phyloP scores from a whole-genome alignment of 2,113 vertebrate genomes.

The Chaetodon trifascialis region DNA sequence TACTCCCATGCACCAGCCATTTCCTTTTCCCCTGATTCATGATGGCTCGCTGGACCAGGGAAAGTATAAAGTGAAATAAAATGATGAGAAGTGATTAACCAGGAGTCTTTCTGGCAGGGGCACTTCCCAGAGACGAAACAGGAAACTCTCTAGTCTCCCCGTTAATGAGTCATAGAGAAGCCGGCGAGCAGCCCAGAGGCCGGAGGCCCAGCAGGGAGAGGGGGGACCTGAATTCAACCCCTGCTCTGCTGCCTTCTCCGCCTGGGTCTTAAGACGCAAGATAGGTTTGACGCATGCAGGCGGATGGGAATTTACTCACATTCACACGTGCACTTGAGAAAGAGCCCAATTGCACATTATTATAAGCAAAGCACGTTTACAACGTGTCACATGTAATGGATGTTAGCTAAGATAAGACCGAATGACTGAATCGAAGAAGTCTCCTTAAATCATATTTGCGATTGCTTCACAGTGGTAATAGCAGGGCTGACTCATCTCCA shows the following conservation, averaged over 20 bases:
- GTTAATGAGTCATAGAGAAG: constrained; percentile 71
- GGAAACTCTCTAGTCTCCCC: constrained; percentile 52
- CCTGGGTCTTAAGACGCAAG: constrained; percentile 37
- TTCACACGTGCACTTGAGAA: neutral
- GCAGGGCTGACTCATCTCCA: constrained; percentile 47
- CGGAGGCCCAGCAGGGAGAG: constrained; percentile 51
- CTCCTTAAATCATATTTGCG: constrained; percentile 25
- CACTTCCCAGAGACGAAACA: constrained; percentile 43
- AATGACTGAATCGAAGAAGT: constrained; percentile 14
- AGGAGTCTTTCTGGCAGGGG: constrained; percentile 32
- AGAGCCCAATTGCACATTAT: neutral
- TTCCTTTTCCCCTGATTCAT: neutral
- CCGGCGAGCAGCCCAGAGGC: constrained; percentile 16
- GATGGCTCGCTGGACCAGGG: constrained; percentile 22
- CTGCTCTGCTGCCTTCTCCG: constrained; percentile 12
- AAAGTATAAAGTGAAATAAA: constrained; percentile 41
- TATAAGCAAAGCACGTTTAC: neutral
- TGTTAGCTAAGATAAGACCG: constrained; percentile 1
- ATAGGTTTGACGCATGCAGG: constrained; percentile 10
- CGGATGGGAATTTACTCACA: neutral
- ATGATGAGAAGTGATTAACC: constrained; percentile 54
- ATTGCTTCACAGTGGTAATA: constrained; percentile 48
- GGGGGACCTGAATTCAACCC: constrained; percentile 45
- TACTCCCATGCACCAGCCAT: neutral
- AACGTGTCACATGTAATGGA: constrained; percentile 5